A percentile compares a stretch with the other conserved stretches of the same genome.
phyloP scores from a whole-genome alignment of 2,113 vertebrate species.

The Sorex araneus region DNA sequence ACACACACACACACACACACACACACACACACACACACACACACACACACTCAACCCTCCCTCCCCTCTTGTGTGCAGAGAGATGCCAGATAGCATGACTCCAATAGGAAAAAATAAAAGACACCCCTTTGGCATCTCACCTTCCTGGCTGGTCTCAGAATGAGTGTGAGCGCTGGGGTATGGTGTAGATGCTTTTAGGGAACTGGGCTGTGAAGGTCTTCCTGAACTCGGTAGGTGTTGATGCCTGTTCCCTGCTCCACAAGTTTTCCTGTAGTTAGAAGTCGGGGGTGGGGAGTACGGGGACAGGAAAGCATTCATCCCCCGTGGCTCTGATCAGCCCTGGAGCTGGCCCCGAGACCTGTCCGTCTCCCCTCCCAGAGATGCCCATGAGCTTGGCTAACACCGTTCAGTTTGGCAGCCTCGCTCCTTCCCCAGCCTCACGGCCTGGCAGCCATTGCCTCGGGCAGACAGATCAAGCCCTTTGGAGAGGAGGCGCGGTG shows the following conservation, averaged over 20 bases:
- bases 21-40: too few species aligned
- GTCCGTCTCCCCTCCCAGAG: conserved; percentile 16
- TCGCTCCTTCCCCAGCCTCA: conserved; percentile 46
- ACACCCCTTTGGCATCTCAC: too few species aligned
- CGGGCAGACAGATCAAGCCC: conserved; percentile 75
- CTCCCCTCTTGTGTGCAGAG: too few species aligned
- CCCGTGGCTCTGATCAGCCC: not conserved
- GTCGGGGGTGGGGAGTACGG: too few species aligned
- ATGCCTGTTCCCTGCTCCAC: not conserved
- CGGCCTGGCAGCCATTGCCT: conserved; percentile 63
- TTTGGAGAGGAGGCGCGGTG: conserved; percentile 74
- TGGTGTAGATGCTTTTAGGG: too few species aligned
- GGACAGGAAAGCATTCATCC: not conserved
- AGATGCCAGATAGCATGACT: not conserved
- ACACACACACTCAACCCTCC: too few species aligned
- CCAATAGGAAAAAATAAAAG: too few species aligned
- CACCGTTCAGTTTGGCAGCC: conserved; percentile 54
- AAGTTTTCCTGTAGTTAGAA: not conserved
- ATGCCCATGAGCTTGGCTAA: conserved; percentile 3
- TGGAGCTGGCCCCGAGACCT: not conserved
- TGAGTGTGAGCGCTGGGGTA: not conserved
- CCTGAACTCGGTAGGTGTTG: too few species aligned
- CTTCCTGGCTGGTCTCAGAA: too few species aligned
- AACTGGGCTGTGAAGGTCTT: too few species aligned
- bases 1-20: too few species aligned